A percentile compares a stretch with the other conserved stretches of the same genome.
phyloP scores from a whole-genome alignment of 2,113 vertebrate species.

The Atractosteus spatula region DNA sequence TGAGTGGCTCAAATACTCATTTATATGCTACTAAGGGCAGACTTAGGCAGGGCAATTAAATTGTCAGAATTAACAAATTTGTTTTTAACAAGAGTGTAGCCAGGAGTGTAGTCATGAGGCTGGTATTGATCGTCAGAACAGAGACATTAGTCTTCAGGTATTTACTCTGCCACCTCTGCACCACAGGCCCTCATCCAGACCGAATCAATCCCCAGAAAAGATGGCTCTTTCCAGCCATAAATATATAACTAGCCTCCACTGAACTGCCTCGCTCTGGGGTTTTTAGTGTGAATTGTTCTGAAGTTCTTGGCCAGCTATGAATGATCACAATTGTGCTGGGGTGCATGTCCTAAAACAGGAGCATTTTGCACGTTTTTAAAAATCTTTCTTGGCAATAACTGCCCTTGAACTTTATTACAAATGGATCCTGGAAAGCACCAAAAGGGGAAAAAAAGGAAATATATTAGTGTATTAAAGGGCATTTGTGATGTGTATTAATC shows the following conservation, averaged over 20 bases:
- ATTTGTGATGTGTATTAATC: too few species aligned
- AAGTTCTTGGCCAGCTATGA: slow-evolving; percentile 53
- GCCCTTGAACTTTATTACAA: slow-evolving; percentile 1
- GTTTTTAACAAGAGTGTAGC: slow-evolving; percentile 96
- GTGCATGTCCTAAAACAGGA: slow-evolving; percentile 1
- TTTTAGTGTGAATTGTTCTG: slow-evolving; percentile 49
- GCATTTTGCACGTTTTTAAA: slow-evolving; percentile 2
- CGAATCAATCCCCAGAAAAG: slow-evolving; percentile 89
- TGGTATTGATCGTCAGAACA: slow-evolving; percentile 91
- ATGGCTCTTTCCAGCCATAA: slow-evolving; percentile 76
- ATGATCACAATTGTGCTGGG: slow-evolving; percentile 53
- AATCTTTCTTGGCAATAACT: not conserved
- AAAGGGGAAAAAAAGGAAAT: not conserved
- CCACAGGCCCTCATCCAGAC: slow-evolving; percentile 81
- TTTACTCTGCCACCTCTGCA: slow-evolving; percentile 93
- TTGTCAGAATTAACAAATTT: slow-evolving; percentile 99
- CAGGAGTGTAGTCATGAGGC: slow-evolving; percentile 89
- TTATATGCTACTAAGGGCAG: slow-evolving; percentile 63
- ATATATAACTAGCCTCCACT: slow-evolving; percentile 67
- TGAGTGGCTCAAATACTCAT: slow-evolving; percentile 56
- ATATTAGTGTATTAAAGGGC: too few species aligned
- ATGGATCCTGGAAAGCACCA: not conserved
- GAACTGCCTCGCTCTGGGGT: slow-evolving; percentile 36
- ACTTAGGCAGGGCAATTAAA: slow-evolving; percentile 93
- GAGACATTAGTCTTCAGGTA: slow-evolving; percentile 96